Evolutionary conservation across 2,888 invertebrate species (phyloP), one percentile per base, ranked within the genome.

Genomic region (Dioctria rufipes): DNA sequence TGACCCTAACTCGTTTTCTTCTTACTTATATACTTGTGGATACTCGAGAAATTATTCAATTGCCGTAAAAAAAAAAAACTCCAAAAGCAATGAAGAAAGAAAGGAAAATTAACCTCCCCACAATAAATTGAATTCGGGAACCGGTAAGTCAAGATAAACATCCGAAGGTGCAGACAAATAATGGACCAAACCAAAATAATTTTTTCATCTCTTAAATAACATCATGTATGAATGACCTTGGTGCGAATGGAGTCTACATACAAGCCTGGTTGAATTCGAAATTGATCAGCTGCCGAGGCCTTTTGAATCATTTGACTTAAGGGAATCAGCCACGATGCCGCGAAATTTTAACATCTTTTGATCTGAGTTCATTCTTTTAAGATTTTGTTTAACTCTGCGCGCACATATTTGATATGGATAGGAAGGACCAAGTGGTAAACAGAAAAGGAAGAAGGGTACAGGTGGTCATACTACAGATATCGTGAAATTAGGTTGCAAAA

Each of bases 1-100:
- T 88, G 87, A 84, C 81, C 83, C 40, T 11, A 40, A 8, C 13
- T 51, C 54, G 37, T n/a, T 60, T n/a, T 42, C n/a, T 11, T 25
- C 58, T n/a, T 11, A 5, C 60, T 73, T 73, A 58, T 73, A 73
- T 73, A 73, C 42, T 73, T 58, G 58, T 37, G 8, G 9, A 40
- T 42, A 58, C 13, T 46, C 73, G 37, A 60, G 58, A 73, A 58
- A 40, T 37, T 73, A 13, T 11, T 39, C 40, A n/a, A 39, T 39
- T 25, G 69, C 51, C 0, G 25, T 25, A 69, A 51, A 37, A 69
- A 69, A 25, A 69, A 42, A 37, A 58, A 73, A 73, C 25, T 25
- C 25, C 25, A 25, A 25, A 25, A 25, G 25, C 25, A 25, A 60
- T 60, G 25, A 25, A 25, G 13, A 54, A 73, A 73, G 73, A 73